Evolutionary conservation across 1,140 invertebrate genomes (phyloP).

Genomic region (Armadillidium nasatum): DNA sequence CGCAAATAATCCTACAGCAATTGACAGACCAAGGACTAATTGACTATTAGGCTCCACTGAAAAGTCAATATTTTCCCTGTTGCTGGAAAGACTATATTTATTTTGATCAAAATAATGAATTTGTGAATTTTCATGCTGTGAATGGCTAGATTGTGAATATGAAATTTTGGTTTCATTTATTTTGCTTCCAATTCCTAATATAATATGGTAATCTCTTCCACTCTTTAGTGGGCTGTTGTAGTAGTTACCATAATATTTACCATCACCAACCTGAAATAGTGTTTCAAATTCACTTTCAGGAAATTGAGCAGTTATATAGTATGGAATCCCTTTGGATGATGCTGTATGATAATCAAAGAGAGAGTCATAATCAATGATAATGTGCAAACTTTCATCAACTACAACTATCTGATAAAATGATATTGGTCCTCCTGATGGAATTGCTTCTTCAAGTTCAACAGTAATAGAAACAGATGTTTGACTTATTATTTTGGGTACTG

Average conservation of each 20-base stretch:
- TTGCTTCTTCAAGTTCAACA: constrained; percentile 58
- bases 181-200: constrained; percentile 58
- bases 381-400: constrained; percentile 59
- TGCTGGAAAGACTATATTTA: neutral
- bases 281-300: constrained; percentile 50
- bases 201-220: constrained; percentile 51
- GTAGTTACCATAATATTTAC: constrained; percentile 65
- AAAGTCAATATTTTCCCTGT: neutral
- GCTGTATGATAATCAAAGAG: constrained; percentile 58
- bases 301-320: constrained; percentile 75
- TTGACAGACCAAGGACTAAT: constrained; percentile 37
- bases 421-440: constrained; percentile 69
- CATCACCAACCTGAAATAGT: constrained; percentile 72
- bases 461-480: constrained; percentile 57
- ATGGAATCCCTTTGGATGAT: constrained; percentile 59
- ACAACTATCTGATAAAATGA: constrained; percentile 66
- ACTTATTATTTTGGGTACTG: constrained; percentile 59
- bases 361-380: constrained; percentile 56
- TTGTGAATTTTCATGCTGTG: constrained; percentile 35
- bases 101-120: neutral
- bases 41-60: constrained; percentile 10
- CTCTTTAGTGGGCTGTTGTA: constrained; percentile 66
- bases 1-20: constrained; percentile 41
- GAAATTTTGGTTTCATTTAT: constrained; percentile 39
- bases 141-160: constrained; percentile 36